Conservation (phyloP, 92 coral and sea anemone species). For the Isaurus tuberculatus region DNA sequence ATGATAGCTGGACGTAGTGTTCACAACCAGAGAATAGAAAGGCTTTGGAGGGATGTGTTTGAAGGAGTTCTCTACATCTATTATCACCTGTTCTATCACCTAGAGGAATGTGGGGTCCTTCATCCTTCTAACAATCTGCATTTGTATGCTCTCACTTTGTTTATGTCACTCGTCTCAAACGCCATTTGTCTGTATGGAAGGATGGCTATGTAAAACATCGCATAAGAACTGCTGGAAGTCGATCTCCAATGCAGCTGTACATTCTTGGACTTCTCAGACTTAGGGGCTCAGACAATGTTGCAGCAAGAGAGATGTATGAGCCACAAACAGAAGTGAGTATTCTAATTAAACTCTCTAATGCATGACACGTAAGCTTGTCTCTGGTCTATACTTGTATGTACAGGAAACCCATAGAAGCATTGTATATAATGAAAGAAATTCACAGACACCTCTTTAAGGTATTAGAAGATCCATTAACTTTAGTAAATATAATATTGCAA, state of each 20-base stretch:
- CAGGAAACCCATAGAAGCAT: no score
- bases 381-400: no score
- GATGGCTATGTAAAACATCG: conserved; percentile 43
- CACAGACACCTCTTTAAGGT: no score
- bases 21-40: background rate
- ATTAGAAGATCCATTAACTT: no score
- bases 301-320: conserved; percentile 14
- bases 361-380: no score
- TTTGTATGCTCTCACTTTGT: conserved; percentile 47
- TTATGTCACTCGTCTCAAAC: conserved; percentile 43
- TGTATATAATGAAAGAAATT: no score
- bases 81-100: conserved; percentile 36
- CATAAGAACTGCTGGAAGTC: conserved; percentile 49
- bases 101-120: conserved; percentile 1
- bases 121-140: conserved; percentile 24
- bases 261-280: conserved; percentile 47
- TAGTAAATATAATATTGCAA: no score
- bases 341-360: background rate
- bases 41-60: conserved; percentile 29
- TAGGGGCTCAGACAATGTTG: conserved; percentile 29
- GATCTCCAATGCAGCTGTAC: conserved; percentile 48
- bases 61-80: conserved; percentile 48
- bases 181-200: conserved; percentile 33
- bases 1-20: background rate
- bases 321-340: background rate